A percentile compares a stretch with the other conserved stretches of the same genome.
phyloP scores from a whole-genome alignment of 2,113 vertebrate species.

The Megaleporinus macrocephalus region DNA sequence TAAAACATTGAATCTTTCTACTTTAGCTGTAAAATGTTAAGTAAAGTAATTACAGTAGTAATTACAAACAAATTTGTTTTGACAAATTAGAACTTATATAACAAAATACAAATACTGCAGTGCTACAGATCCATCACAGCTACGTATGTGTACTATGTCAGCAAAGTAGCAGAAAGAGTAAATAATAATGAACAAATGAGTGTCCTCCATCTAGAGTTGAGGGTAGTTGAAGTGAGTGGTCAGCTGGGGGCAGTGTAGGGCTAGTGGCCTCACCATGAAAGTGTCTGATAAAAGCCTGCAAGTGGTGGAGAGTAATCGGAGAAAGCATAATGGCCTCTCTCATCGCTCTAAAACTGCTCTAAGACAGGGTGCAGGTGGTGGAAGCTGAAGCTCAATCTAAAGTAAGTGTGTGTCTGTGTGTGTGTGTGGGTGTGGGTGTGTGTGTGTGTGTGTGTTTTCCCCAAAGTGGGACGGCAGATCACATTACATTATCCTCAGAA shows the following conservation, averaged over 20 bases:
- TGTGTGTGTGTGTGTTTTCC: conserved; percentile 57
- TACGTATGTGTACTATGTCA: too few relatives aligned
- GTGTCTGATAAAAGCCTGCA: background rate
- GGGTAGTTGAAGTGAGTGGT: background rate
- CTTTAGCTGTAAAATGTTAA: too few relatives aligned
- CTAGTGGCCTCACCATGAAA: background rate
- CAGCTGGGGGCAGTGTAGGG: conserved; percentile 46
- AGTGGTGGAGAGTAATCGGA: background rate
- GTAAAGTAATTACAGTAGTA: too few relatives aligned
- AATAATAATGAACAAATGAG: too few relatives aligned
- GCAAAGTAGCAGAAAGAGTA: too few relatives aligned
- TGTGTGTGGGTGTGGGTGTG: conserved; percentile 55
- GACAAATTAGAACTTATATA: too few relatives aligned
- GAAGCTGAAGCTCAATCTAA: conserved; percentile 42
- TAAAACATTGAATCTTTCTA: too few relatives aligned
- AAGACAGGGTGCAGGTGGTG: conserved; percentile 65
- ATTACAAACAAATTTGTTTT: too few relatives aligned
- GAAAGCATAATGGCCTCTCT: conserved; percentile 21
- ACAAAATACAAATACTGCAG: too few relatives aligned
- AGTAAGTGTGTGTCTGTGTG: conserved; percentile 54
- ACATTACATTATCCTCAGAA: conserved; percentile 69
- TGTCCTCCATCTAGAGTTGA: background rate
- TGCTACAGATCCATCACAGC: too few relatives aligned
- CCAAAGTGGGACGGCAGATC: conserved; percentile 67
- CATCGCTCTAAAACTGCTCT: conserved; percentile 52